Percentiles rank a stretch among this genome's conserved stretches.
phyloP scores from a whole-genome alignment of 2,113 vertebrate genomes.

The Ceyx melanurus region DNA sequence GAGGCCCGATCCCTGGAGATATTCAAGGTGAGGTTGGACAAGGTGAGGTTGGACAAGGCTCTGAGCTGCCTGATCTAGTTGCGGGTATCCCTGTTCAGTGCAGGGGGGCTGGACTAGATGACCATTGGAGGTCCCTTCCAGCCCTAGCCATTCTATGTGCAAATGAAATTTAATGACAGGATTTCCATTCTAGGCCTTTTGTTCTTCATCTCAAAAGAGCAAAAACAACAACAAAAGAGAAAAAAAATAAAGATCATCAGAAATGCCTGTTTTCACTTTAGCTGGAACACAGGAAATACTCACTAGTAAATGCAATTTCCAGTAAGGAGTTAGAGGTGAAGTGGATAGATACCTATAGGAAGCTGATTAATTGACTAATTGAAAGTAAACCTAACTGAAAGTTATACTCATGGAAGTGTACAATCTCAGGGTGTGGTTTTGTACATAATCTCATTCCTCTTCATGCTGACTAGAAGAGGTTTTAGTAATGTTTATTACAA shows the following conservation, averaged over 20 bases:
- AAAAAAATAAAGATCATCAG: neutral
- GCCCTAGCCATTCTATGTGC: neutral
- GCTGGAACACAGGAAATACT: neutral
- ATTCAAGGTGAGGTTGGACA: too few relatives aligned
- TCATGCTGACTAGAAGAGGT: neutral
- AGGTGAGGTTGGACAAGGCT: too few relatives aligned
- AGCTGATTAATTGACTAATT: neutral
- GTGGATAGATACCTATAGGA: neutral
- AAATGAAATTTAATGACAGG: neutral
- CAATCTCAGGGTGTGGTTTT: neutral
- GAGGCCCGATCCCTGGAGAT: too few relatives aligned
- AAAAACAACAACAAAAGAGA: neutral
- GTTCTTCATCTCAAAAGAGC: neutral
- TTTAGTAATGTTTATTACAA: neutral
- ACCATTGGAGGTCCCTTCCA: too few relatives aligned
- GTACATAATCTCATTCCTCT: neutral
- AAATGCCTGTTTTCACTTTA: neutral
- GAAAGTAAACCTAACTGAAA: neutral
- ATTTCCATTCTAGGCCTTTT: neutral
- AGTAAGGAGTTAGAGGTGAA: neutral
- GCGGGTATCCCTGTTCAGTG: too few relatives aligned
- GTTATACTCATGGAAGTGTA: neutral
- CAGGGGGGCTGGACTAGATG: too few relatives aligned
- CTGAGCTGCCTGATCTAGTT: too few relatives aligned
- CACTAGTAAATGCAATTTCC: neutral